A percentile compares a stretch with the other conserved stretches of the same genome.
Conservation (phyloP, 2,888 invertebrate species). For the Phortica okadai region DNA sequence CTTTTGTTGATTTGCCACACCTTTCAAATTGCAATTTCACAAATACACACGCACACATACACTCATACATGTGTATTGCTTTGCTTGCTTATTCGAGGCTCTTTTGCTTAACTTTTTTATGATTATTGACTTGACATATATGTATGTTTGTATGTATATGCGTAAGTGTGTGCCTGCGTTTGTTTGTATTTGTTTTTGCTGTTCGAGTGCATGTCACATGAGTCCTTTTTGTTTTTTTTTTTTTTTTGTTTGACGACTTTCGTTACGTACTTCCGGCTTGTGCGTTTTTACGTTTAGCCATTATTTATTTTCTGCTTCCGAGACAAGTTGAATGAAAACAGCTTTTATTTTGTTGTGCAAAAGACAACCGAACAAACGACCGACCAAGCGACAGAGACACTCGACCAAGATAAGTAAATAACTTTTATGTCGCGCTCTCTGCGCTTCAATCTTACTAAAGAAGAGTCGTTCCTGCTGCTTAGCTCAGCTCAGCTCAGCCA, state of each 20-base stretch:
- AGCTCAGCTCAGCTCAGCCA: neutral
- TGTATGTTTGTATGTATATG: slow-evolving; percentile 25
- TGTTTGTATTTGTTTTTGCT: slow-evolving; percentile 36
- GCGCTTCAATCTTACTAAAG: neutral
- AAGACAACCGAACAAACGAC: neutral
- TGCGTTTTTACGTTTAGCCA: slow-evolving; percentile 48
- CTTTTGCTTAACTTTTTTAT: slow-evolving; percentile 52
- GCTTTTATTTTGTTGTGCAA: slow-evolving; percentile 25
- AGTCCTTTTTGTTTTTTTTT: slow-evolving; percentile 34
- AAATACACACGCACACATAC: neutral
- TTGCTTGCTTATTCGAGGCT: slow-evolving; percentile 1
- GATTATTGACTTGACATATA: slow-evolving; percentile 58
- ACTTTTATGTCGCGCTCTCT: slow-evolving; percentile 61
- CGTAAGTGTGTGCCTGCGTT: slow-evolving; percentile 5
- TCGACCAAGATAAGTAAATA: slow-evolving; percentile 63
- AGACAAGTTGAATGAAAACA: slow-evolving; percentile 32
- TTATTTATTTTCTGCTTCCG: slow-evolving; percentile 40
- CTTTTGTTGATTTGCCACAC: slow-evolving; percentile 13
- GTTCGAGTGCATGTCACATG: slow-evolving; percentile 13
- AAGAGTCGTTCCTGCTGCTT: neutral
- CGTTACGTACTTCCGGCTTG: slow-evolving; percentile 38
- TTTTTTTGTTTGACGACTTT: slow-evolving; percentile 42
- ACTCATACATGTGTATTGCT: neutral
- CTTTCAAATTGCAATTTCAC: slow-evolving; percentile 8
- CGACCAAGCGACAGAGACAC: neutral